Conservation (phyloP, 2,113 vertebrate genomes). For the Orthonyx spaldingii region DNA sequence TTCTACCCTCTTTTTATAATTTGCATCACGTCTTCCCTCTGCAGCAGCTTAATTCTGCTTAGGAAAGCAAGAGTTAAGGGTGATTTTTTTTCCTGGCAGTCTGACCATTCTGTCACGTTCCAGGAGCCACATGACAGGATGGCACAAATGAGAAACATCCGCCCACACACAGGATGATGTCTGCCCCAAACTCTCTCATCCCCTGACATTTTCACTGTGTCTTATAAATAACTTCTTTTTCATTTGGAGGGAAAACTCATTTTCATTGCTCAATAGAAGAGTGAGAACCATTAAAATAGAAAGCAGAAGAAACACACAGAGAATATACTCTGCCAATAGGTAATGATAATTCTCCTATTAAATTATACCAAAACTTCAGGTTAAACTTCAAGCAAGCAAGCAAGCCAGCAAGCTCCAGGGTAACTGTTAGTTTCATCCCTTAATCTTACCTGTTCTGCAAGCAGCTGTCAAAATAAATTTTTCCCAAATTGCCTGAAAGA, state of each 20-base stretch:
- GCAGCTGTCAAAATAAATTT: background rate
- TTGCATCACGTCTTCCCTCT: background rate
- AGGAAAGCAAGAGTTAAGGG: constrained; percentile 16
- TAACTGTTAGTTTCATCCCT: background rate
- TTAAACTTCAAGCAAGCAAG: background rate
- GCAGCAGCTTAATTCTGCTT: background rate
- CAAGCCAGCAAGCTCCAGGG: background rate
- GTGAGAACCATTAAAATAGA: background rate
- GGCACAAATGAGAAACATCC: constrained; percentile 30
- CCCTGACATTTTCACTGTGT: constrained; percentile 24
- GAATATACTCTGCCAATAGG: background rate
- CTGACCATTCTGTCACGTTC: constrained; percentile 2
- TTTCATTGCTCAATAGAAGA: background rate
- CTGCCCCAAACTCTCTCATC: background rate
- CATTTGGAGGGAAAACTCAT: background rate
- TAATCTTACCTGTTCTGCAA: background rate
- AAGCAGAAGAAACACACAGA: background rate
- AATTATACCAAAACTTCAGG: background rate
- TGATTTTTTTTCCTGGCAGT: background rate
- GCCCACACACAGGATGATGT: background rate
- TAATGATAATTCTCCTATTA: background rate
- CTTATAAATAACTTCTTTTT: constrained; percentile 14
- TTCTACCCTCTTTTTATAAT: background rate
- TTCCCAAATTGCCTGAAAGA: background rate
- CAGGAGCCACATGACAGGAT: constrained; percentile 39